Conservation (phyloP, 2,888 invertebrate species). For the Pseudococcus jackbeardsleyi region DNA sequence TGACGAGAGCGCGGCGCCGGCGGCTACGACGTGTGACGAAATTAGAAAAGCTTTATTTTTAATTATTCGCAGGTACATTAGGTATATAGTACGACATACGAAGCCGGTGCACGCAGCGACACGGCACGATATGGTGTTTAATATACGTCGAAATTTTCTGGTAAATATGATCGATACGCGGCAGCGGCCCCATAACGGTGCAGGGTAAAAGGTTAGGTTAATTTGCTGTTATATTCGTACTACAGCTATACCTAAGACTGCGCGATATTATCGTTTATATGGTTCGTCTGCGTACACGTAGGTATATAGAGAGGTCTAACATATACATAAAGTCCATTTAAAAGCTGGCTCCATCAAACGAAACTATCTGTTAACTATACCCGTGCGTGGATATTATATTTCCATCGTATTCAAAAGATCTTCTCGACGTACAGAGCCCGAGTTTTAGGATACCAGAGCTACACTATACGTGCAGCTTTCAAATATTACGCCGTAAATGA, state of each 20-base stretch:
- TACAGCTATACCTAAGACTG: not conserved
- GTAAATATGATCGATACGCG: conserved; percentile 2
- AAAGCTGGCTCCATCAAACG: conserved; percentile 34
- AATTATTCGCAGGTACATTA: conserved; percentile 20
- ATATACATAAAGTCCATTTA: conserved; percentile 32
- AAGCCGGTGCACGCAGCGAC: not conserved
- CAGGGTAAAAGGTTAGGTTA: not conserved
- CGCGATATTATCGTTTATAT: conserved; percentile 28
- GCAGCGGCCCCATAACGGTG: not conserved
- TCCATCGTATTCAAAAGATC: conserved; percentile 37
- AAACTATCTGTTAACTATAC: conserved; percentile 29
- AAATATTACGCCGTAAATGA: conserved; percentile 41
- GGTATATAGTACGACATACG: not conserved
- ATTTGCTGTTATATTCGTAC: not conserved
- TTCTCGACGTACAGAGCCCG: not conserved
- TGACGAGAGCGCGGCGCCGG: not conserved
- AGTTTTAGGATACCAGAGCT: not conserved
- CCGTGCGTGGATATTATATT: conserved; percentile 38
- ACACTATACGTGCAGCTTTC: not conserved
- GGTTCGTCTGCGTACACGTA: not conserved
- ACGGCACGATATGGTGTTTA: not conserved
- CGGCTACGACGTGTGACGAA: conserved; percentile 32
- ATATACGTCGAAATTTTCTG: conserved; percentile 35
- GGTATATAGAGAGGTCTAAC: too few species aligned
- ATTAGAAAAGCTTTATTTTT: conserved; percentile 44